Conservation (phyloP, 2,113 vertebrate genomes). For the Ageneiosus marmoratus region DNA sequence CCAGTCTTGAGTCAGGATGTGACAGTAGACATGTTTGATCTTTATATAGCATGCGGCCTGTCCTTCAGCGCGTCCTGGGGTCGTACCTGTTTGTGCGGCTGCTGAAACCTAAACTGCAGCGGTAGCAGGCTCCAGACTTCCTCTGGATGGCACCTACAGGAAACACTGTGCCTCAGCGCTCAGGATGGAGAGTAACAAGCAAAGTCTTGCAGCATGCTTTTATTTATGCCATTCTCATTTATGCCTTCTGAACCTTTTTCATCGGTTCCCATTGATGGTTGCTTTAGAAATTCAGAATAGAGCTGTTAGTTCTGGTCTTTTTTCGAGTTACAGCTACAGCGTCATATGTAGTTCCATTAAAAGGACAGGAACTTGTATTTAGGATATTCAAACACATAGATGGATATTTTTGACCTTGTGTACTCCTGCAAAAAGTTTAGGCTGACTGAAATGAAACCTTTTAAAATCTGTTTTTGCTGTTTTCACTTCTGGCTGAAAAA, state of each 20-base stretch:
- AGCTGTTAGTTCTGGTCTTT: background rate
- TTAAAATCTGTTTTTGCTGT: background rate
- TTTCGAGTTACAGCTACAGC: conserved; percentile 1
- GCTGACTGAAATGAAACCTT: background rate
- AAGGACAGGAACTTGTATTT: background rate
- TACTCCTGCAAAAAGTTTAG: background rate
- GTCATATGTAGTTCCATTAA: background rate
- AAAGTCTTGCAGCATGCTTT: conserved; percentile 50
- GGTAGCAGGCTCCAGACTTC: conserved; percentile 70
- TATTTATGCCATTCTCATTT: conserved; percentile 36
- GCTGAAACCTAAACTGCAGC: conserved; percentile 64
- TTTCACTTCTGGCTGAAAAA: too few relatives aligned
- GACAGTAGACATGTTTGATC: conserved; percentile 48
- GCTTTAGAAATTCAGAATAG: conserved; percentile 47
- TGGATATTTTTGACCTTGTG: background rate
- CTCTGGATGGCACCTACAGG: conserved; percentile 71
- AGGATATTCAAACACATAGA: background rate
- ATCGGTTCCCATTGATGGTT: conserved; percentile 51
- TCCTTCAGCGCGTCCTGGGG: conserved; percentile 61
- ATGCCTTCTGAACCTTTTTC: conserved; percentile 32
- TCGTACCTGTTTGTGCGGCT: conserved; percentile 57
- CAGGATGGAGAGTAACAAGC: conserved; percentile 56
- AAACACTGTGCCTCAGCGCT: conserved; percentile 61
- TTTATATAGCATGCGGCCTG: conserved; percentile 56
- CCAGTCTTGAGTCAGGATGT: conserved; percentile 42